phyloP scores from a whole-genome alignment of 2,888 invertebrate species.

The Cephus pygmeus region DNA sequence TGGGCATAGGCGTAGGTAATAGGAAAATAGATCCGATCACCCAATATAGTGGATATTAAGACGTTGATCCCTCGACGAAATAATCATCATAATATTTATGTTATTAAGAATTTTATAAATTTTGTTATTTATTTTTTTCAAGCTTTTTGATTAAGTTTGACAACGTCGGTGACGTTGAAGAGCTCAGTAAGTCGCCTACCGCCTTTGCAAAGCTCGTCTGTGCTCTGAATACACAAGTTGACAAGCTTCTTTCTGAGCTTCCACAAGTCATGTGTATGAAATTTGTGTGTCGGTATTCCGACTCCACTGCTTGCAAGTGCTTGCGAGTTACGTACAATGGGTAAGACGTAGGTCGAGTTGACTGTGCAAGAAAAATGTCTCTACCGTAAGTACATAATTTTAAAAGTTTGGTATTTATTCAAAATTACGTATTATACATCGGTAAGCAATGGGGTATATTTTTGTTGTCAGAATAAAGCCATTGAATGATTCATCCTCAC shows the following conservation, averaged over 20 bases:
- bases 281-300: background rate
- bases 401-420: background rate
- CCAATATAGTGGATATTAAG: too few species aligned
- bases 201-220: background rate
- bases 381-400: background rate
- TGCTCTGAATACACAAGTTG: background rate
- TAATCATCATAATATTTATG: too few species aligned
- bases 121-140: background rate
- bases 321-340: background rate
- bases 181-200: background rate
- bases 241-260: background rate
- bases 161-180: background rate
- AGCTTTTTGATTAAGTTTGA: background rate
- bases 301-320: background rate
- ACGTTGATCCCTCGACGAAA: too few species aligned
- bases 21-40: too few species aligned
- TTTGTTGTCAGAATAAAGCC: background rate
- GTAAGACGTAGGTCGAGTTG: background rate
- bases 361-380: background rate
- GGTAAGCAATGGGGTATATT: background rate
- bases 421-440: too few species aligned
- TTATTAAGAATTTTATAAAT: background rate
- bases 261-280: too few species aligned
- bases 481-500: background rate
- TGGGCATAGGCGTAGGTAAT: too few species aligned